Base-by-base conservation (phyloP, 1,140 invertebrate species). In the Drosophila tristis region DNA sequence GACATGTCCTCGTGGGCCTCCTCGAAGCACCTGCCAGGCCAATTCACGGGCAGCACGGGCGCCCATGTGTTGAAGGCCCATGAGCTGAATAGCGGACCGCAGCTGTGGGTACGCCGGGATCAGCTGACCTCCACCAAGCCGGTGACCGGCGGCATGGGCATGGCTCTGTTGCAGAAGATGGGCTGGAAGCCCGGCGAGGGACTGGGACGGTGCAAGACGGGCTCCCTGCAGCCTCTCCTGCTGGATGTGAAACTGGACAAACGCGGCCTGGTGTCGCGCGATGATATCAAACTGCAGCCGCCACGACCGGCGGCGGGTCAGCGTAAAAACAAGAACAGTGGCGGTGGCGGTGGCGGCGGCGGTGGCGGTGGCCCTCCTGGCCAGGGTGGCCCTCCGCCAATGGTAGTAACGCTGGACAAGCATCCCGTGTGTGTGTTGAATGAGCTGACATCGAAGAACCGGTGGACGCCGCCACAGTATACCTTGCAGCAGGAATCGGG, bases 141-240 rank as follows among this genome's bases (percentile, higher is more conserved):
- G 5, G 96, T 99, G 5, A 95, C 95, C 16, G 96, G 97, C 57
- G 98, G 98, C 2, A 98, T 99, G 95, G 98, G 98, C 15, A 98
- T 99, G 97, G 95, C 97, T 73, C 93, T 99, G 48, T 93, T 99
- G 15, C 96, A 98, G 93, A 99, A 99, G 94, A 99, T 99, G 98
- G 98, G 98, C 42, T 99, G 98, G 98, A 96, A 95, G 77, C 97
- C 97, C 3, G 98, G 98, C 1, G 97, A 98, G 92, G 98, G 98
- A 45, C 94, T 99, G 29, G 98, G 98, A 16, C 98, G 98, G 92
- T 96, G 98, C 90, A 98, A 97, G 92, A 97, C 98, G 77, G 98
- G 98, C 0, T 95, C 95, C 0, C 92, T 97, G 15, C 97, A 97
- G 89, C 98, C 98, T 0, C 93, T 99, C 2, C 93, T 97, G 48